Evolutionary conservation across 1,140 invertebrate genomes (phyloP), one percentile per base, ranked within the genome.

Genomic region (Campodea augens): DNA sequence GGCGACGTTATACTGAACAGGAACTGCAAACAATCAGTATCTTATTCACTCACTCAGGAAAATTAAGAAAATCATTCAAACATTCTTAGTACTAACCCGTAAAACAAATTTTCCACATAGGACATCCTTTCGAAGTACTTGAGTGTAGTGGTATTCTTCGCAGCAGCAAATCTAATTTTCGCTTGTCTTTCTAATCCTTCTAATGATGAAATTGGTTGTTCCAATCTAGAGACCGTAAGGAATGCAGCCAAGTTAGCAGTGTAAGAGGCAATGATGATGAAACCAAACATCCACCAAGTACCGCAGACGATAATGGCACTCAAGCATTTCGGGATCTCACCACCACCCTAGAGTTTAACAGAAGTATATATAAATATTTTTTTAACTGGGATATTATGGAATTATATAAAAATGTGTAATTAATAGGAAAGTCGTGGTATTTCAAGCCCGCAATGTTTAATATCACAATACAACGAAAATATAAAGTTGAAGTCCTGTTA

Each of bases 241-340:
- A 91, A 91, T 5, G 91, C 91, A 23, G 92, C 90, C 53, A 96
- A 70, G 64, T 96, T 97, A 4, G 92, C 92, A 0, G 92, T 96
- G 61, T 97, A 97, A 0, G 89, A 92, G n/a, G 91, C 90, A 56
- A 96, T 95, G 38, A 97, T 90, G 56, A 96, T 93, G 61, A 96
- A 96, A 3, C 89, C 89, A 63, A 96, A 96, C 3, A 96, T 63
- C 92, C 92, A 97, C 91, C 91, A 96, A 1, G 89, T 93, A 1
- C 88, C 91, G 0, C 89, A 90, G 0, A 96, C 79, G 0, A 96
- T 65, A 46, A 89, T 70, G 0, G 90, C 91, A 0, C 87, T 92
- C 0, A 95, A 64, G 64, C 91, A 91, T 57, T 90, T 89, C 0
- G 93, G 93, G 0, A 92, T 91, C 62, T 98, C 92, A 0, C 92